These are phyloP conservation scores for Istiophorus platypterus DNA, from an alignment of 2,113 vertebrate genomes.

Conservation along the genomic window DNA sequence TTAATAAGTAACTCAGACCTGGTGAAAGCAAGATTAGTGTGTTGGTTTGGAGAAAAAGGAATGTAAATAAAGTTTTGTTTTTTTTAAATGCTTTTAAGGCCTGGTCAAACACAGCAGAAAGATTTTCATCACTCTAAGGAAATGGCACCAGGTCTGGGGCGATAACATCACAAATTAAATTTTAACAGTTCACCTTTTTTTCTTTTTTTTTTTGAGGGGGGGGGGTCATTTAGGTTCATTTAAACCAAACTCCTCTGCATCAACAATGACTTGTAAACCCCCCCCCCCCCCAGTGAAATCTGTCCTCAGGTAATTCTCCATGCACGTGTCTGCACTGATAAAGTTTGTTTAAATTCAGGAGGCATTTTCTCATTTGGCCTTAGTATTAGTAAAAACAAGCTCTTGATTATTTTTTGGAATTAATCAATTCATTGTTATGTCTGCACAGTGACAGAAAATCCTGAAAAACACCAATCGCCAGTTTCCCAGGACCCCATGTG, in stretches of 20 bases:
- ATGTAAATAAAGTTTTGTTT: conserved; percentile 10
- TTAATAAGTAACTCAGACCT: conserved; percentile 32
- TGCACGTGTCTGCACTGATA: neutral
- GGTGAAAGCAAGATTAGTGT: neutral
- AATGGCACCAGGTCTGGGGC: neutral
- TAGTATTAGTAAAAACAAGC: too few relatives aligned
- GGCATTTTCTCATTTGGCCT: neutral
- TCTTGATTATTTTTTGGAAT: too few relatives aligned
- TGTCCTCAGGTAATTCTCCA: neutral
- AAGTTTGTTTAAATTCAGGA: neutral
- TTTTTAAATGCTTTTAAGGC: neutral
- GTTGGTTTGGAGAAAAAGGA: conserved; percentile 5
- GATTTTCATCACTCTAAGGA: neutral
- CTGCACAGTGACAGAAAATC: too few relatives aligned
- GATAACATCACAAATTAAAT: neutral
- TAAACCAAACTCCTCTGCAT: conserved; percentile 18
- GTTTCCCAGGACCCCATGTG: too few relatives aligned
- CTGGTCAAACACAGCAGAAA: neutral
- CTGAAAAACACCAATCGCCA: too few relatives aligned
- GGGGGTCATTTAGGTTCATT: conserved; percentile 18
- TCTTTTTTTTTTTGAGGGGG: too few relatives aligned
- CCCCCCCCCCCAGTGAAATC: neutral
- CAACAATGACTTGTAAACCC: neutral
- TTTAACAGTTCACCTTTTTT: neutral
- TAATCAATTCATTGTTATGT: too few relatives aligned